A percentile compares a stretch with the other conserved stretches of the same genome.
phyloP scores from a whole-genome alignment of 2,888 invertebrate species.

The Polia nebulosa region DNA sequence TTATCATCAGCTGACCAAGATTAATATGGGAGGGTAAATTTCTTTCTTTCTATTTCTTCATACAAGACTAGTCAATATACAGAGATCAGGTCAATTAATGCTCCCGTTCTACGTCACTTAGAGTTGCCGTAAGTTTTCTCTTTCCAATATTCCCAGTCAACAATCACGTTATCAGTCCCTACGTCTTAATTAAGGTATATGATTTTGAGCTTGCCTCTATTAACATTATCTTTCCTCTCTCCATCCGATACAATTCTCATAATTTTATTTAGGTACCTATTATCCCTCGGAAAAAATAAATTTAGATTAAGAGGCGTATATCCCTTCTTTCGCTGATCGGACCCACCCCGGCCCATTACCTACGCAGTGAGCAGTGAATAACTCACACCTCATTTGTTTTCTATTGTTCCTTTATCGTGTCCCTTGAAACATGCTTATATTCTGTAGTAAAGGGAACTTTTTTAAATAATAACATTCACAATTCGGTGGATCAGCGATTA shows the following conservation, averaged over 20 bases:
- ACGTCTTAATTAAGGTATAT: background rate
- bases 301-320: conserved; percentile 60
- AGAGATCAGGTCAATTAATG: too few relatives aligned
- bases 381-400: conserved; percentile 85
- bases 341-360: conserved; percentile 70
- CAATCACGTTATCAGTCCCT: background rate
- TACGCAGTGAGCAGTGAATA: conserved; percentile 77
- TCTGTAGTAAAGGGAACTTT: conserved; percentile 55
- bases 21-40: too few relatives aligned
- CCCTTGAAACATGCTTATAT: conserved; percentile 71
- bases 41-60: too few relatives aligned
- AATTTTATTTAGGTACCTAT: conserved; percentile 58
- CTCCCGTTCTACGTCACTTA: too few relatives aligned
- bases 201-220: background rate
- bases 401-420: conserved; percentile 83
- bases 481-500: conserved; percentile 58
- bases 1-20: too few relatives aligned
- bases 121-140: too few relatives aligned
- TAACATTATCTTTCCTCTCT: conserved; percentile 12
- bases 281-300: conserved; percentile 51
- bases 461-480: conserved; percentile 64
- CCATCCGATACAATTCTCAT: conserved; percentile 38
- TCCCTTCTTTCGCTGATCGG: conserved; percentile 57
- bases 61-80: too few relatives aligned
- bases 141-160: background rate